Conservation (phyloP, 2,113 vertebrate species). For the Serilophus lunatus region DNA sequence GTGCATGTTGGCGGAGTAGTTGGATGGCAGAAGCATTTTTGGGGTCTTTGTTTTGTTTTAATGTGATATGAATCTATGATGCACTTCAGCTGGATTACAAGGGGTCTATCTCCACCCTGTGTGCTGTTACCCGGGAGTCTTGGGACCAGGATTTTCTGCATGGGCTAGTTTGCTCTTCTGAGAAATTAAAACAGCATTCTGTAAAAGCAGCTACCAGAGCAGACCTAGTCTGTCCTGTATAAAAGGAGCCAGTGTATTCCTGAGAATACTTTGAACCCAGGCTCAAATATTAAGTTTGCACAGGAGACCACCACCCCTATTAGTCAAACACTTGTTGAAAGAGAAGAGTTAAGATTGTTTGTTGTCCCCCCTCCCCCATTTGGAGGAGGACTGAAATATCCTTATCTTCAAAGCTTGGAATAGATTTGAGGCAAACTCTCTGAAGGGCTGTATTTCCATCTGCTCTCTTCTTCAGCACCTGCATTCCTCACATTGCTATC, state of each 20-base stretch:
- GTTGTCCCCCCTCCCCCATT: neutral
- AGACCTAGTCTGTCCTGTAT: neutral
- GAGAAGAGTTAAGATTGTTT: slow-evolving; percentile 42
- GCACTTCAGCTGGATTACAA: neutral
- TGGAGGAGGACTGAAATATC: neutral
- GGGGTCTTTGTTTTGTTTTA: neutral
- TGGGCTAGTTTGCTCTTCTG: neutral
- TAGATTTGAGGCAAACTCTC: neutral
- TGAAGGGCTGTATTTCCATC: neutral
- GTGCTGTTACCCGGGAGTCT: neutral
- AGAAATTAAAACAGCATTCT: neutral
- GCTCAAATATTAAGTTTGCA: slow-evolving; percentile 37
- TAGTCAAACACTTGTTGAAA: slow-evolving; percentile 47
- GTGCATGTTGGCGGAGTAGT: neutral
- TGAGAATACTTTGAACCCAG: slow-evolving; percentile 36
- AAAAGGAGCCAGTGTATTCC: neutral
- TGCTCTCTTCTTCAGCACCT: slow-evolving; percentile 11
- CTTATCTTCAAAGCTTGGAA: slow-evolving; percentile 46
- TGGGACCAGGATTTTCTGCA: neutral
- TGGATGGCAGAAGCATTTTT: neutral
- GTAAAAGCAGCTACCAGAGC: neutral
- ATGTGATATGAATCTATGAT: neutral
- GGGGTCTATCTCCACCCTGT: neutral
- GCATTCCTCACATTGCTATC: slow-evolving; percentile 13
- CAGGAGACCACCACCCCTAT: slow-evolving; percentile 13